Conservation (phyloP, 2,113 vertebrate species). For the Sus scrofa region DNA sequence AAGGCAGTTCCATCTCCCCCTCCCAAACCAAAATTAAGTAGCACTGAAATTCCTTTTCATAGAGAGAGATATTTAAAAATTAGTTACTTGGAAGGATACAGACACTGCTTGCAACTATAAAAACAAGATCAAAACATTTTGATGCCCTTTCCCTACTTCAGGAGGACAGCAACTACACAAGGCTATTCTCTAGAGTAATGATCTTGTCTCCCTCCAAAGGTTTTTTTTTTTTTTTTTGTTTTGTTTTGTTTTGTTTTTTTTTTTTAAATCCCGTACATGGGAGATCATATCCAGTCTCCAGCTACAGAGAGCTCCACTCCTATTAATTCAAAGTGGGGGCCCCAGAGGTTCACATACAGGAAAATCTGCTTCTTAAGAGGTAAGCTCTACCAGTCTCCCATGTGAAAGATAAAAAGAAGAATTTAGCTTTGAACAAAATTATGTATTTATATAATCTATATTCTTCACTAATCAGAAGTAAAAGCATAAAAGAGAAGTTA, state of each 20-base stretch:
- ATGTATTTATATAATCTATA: not conserved
- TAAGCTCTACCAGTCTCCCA: conserved; percentile 56
- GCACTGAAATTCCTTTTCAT: conserved; percentile 54
- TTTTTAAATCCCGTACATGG: conserved; percentile 64
- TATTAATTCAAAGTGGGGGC: conserved; percentile 77
- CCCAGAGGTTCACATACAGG: conserved; percentile 60
- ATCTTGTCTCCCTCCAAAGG: conserved; percentile 67
- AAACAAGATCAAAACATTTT: conserved; percentile 73
- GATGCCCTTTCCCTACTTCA: conserved; percentile 68
- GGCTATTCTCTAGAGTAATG: conserved; percentile 77
- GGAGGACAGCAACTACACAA: conserved; percentile 43
- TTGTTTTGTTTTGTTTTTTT: conserved; percentile 77
- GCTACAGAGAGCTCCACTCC: conserved; percentile 61
- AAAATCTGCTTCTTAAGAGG: conserved; percentile 57
- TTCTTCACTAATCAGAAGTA: not conserved
- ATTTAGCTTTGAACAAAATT: conserved; percentile 7
- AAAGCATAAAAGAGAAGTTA: conserved; percentile 18
- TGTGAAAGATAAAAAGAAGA: conserved; percentile 19
- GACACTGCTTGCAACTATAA: conserved; percentile 48
- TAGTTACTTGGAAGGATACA: conserved; percentile 69
- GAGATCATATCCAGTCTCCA: conserved; percentile 71
- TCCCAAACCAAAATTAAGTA: conserved; percentile 72
- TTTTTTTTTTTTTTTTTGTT: conserved; percentile 70
- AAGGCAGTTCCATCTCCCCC: conserved; percentile 34
- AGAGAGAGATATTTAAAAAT: conserved; percentile 53